A percentile compares a stretch with the other conserved stretches of the same genome.
Conservation (phyloP, 2,113 vertebrate genomes). For the Silurus glanis region DNA sequence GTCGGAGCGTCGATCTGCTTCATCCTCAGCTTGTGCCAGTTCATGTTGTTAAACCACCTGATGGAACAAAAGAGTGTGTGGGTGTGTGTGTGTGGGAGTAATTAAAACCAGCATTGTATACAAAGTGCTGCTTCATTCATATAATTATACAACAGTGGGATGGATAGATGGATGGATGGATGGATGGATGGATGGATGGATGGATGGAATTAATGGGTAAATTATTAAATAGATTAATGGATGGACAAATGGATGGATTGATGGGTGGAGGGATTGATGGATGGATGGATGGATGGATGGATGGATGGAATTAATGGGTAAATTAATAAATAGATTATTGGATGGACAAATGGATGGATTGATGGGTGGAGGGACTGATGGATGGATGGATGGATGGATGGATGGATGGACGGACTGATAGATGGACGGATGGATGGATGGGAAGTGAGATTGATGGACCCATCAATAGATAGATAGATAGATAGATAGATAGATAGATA, state of each 20-base stretch:
- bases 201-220: not conserved
- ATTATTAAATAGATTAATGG: too few species aligned
- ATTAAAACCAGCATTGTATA: not conserved
- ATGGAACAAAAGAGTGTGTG: not conserved
- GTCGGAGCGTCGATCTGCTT: constrained; percentile 76
- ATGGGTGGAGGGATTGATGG: not conserved
- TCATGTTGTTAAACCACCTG: constrained; percentile 78
- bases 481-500: too few species aligned
- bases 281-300: not conserved
- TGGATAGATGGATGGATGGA: not conserved
- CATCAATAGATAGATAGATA: too few species aligned
- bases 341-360: too few species aligned
- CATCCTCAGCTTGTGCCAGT: constrained; percentile 77
- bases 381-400: too few species aligned
- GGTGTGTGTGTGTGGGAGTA: not conserved
- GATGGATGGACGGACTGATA: too few species aligned
- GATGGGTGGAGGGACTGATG: too few species aligned
- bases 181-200: not conserved
- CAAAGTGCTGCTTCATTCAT: not conserved
- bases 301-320: too few species aligned
- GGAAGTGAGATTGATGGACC: too few species aligned
- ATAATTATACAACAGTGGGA: not conserved
- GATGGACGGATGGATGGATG: too few species aligned
- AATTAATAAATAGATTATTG: too few species aligned
- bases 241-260: not conserved